These are phyloP conservation scores for Callyntrura sp. DNA, from an alignment of 2,888 invertebrate species.

Conservation along the genomic window DNA sequence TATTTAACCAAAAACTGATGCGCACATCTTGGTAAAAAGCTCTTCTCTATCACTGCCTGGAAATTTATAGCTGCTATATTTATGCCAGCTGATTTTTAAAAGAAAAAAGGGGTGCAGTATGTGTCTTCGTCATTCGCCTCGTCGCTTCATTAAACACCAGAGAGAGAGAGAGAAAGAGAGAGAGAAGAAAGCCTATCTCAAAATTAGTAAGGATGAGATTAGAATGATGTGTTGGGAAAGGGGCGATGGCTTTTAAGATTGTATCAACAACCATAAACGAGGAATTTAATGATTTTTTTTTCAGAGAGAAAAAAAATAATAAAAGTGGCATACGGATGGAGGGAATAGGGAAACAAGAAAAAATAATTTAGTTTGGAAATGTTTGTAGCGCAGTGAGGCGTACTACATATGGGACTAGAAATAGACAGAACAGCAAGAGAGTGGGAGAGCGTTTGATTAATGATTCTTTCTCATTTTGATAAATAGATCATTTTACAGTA, in stretches of 20 bases:
- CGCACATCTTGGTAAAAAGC: not conserved
- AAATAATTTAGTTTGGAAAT: conserved; percentile 38
- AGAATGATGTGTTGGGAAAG: not conserved
- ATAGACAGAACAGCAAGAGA: not conserved
- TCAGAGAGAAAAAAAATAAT: not conserved
- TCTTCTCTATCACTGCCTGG: not conserved
- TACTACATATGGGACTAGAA: not conserved
- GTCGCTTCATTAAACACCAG: conserved; percentile 52
- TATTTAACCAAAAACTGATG: conserved; percentile 24
- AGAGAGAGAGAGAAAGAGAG: not conserved
- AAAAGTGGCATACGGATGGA: not conserved
- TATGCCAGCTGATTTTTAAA: not conserved
- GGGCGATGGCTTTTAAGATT: not conserved
- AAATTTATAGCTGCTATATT: not conserved
- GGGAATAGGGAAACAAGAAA: not conserved
- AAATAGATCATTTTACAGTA: conserved; percentile 39
- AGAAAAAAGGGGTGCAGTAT: not conserved
- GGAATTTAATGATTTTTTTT: conserved; percentile 21
- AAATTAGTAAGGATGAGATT: conserved; percentile 43
- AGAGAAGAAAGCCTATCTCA: not conserved
- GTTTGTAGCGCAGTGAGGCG: conserved; percentile 33
- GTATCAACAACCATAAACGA: conserved; percentile 6
- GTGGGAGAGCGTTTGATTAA: conserved; percentile 41
- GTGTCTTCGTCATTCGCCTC: conserved; percentile 10
- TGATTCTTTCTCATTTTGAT: conserved; percentile 49